Percentiles rank a stretch among this genome's conserved stretches.
phyloP scores from a whole-genome alignment of 2,113 vertebrate species.

The Antechinus stuartii region DNA sequence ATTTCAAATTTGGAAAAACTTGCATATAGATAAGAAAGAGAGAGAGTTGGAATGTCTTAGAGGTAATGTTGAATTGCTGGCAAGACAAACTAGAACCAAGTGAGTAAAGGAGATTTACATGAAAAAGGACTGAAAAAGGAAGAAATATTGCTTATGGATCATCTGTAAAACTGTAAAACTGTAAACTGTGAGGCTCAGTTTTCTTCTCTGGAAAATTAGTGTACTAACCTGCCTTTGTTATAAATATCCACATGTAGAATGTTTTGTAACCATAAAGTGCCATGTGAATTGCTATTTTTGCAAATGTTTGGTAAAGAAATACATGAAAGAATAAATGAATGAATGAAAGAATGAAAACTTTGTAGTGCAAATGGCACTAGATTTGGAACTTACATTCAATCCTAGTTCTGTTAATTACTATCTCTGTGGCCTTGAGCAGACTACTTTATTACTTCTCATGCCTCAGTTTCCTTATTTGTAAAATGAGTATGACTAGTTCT shows the following conservation, averaged over 20 bases:
- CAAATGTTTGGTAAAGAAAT: not conserved
- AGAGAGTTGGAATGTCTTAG: not conserved
- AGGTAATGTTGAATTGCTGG: not conserved
- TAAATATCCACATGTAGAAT: not conserved
- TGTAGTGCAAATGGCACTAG: not conserved
- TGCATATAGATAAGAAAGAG: not conserved
- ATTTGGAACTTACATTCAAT: not conserved
- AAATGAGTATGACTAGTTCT: not conserved
- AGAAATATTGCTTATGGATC: not conserved
- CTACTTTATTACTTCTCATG: not conserved
- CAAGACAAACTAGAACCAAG: not conserved
- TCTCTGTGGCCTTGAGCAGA: not conserved
- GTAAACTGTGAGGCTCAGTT: not conserved
- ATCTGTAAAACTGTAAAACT: not conserved
- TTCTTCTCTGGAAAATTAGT: not conserved
- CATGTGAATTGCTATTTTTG: not conserved
- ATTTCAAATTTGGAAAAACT: not conserved
- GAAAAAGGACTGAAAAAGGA: not conserved
- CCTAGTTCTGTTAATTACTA: not conserved
- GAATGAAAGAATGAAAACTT: not conserved
- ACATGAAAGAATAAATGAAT: not conserved
- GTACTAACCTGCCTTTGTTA: not conserved
- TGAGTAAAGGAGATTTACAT: not conserved
- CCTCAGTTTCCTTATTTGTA: conserved; percentile 14
- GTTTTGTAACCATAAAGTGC: not conserved